Base-by-base conservation (phyloP, 2,113 vertebrate genomes). In the Heptranchias perlo region DNA sequence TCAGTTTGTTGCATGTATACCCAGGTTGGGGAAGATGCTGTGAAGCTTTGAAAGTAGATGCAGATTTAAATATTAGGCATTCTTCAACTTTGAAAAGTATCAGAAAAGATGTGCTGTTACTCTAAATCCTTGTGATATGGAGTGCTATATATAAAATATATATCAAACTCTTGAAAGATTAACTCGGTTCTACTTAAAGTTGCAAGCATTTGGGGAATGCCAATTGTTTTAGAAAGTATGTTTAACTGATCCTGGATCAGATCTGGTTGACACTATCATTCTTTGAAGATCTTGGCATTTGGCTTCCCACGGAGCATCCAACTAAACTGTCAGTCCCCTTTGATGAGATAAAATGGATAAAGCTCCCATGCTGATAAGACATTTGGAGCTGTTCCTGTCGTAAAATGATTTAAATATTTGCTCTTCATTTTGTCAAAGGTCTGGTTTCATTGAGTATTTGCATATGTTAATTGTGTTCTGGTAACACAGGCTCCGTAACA, bases 351-450 rank as follows among this genome's bases (percentile, higher is more conserved):
- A 96, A 93, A 94, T 64, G 54, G 91, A 93, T 65, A 62, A n/a
- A 96, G 14, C 11, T 96, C 35, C 96, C 87, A 73, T 25, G 47
- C 64, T 96, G 95, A 89, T 91, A 54, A 65, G 25, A 0, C 0
- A 96, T 96, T 96, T 96, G 96, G 65, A 28, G 64, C 61, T 96
- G 25, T 96, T 96, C 13, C 73, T 96, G 58, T 62, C 96, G n/a
- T 96, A 96, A 96, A 61, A 62, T 61, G 54, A 84, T 64, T 84
- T 96, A 96, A 67, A 95, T 91, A 91, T 91, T 91, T 91, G 87
- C 10, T 91, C 87, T 91, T 58, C 87, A 58, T 13, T 91, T 91
- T 91, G 87, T 91, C 87, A 91, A 95, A 69, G 47, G 94, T 8
- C 64, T 49, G 14, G 39, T 44, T 95, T 69, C 64, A 18, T 95